Evolutionary conservation across 2,797 vertebrate genomes (phyloP).

Genomic region (Poecilia wingei): DNA sequence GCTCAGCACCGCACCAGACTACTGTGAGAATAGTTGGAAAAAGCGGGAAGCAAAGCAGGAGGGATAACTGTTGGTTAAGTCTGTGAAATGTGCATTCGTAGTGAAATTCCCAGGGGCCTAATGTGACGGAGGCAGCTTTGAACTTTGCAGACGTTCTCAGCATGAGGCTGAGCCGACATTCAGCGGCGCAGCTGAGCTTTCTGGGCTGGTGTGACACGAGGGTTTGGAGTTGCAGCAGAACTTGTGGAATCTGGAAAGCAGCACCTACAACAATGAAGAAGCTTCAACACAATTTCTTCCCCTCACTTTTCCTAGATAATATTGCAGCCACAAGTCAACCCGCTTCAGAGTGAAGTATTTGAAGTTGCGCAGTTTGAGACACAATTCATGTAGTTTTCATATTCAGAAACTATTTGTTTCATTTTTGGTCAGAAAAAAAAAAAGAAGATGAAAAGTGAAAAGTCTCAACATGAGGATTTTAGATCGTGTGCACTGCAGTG

Average conservation of each 20-base stretch:
- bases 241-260: slow-evolving; percentile 27
- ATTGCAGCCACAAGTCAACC: slow-evolving; percentile 33
- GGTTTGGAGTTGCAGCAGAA: slow-evolving; percentile 36
- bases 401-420: slow-evolving; percentile 25
- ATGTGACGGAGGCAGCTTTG: slow-evolving; percentile 51
- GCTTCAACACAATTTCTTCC: not conserved
- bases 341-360: slow-evolving; percentile 3
- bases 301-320: slow-evolving; percentile 1
- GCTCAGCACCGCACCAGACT: slow-evolving; percentile 10
- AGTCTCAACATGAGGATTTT: slow-evolving; percentile 41
- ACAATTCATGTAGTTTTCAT: not conserved
- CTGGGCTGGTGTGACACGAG: slow-evolving; percentile 24
- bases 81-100: slow-evolving; percentile 52
- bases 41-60: slow-evolving; percentile 21
- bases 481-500: slow-evolving; percentile 23
- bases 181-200: slow-evolving; percentile 25
- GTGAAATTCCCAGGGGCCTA: slow-evolving; percentile 54
- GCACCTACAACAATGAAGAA: not conserved
- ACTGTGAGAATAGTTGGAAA: slow-evolving; percentile 17
- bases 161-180: slow-evolving; percentile 38
- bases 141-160: slow-evolving; percentile 64
- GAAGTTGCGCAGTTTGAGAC: not conserved
- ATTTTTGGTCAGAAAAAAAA: slow-evolving; percentile 1
- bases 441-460: slow-evolving; percentile 20
- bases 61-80: slow-evolving; percentile 47